Base-by-base conservation (phyloP, 1,140 invertebrate genomes). In the Lucilia sericata region DNA sequence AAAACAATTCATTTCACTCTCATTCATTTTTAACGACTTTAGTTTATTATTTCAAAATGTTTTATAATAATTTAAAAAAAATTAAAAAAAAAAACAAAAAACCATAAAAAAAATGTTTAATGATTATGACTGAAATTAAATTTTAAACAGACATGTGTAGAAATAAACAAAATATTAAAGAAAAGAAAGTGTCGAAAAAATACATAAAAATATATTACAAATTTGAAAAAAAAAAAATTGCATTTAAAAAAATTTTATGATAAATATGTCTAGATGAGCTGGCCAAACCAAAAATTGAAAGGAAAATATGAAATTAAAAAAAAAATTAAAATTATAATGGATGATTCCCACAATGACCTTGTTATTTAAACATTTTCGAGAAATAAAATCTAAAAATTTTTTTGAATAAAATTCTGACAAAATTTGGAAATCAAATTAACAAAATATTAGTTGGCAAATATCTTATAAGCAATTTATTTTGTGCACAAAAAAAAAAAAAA, bases 341-440 rank as follows among this genome's bases (percentile, higher is more conserved):
- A 60, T 60, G n/a, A 60, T 60, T n/a, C 55, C 17, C 55, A n/a
- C n/a, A 60, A n/a, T n/a, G 55, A n/a, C 55, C 55, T 60, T 60
- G 55, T 60, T 17, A 60, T 17, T 60, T 60, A 0, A 17, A 60
- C 3, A 30, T 30, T 30, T 30, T 30, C 25, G 25, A 30, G 25
- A 30, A 30, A 30, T 30, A 30, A 30, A 30, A 30, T 30, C 25
- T 30, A 30, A 30, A 30, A 30, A 30, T 2, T 2, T n/a, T 17
- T 60, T 60, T 60, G 14, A n/a, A 60, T 3, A 60, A n/a, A 60
- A 30, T 2, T 30, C 3, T 2, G 25, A 30, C 25, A 30, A 60
- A 7, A n/a, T 60, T 60, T 60, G 55, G n/a, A 17, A 17, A 60
- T 60, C 14, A 60, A n/a, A 7, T 42, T 1, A 42, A 30, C 25